phyloP scores from a whole-genome alignment of 2,113 vertebrate genomes.

The Pangasianodon hypophthalmus region DNA sequence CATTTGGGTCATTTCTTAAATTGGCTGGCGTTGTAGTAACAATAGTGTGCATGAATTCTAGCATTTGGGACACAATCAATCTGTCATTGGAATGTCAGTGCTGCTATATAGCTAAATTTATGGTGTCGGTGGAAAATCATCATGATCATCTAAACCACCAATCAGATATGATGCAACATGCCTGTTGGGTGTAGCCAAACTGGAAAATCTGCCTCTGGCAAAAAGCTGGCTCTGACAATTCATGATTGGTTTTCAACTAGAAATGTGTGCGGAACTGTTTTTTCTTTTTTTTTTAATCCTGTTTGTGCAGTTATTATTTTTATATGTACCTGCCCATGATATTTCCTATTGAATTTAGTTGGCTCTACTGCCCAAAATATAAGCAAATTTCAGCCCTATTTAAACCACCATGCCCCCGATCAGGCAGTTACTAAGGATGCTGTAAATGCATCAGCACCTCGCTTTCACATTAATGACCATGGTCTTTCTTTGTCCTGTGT shows the following conservation, averaged over 20 bases:
- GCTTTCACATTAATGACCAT: neutral
- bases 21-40: neutral
- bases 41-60: neutral
- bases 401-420: neutral
- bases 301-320: neutral
- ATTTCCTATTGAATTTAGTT: neutral
- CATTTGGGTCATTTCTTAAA: neutral
- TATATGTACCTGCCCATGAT: neutral
- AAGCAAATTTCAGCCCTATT: neutral
- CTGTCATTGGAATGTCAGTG: neutral
- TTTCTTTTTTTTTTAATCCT: neutral
- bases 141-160: neutral
- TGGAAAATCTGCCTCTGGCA: neutral
- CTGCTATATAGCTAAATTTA: neutral
- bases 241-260: neutral
- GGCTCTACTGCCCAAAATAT: neutral
- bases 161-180: neutral
- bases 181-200: neutral
- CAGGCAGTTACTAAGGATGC: neutral
- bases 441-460: neutral
- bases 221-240: neutral
- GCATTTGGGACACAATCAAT: neutral
- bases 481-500: neutral
- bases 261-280: neutral
- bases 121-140: neutral